Base-by-base conservation (phyloP, 23 tunicate species). In the Botrylloides violaceus region DNA sequence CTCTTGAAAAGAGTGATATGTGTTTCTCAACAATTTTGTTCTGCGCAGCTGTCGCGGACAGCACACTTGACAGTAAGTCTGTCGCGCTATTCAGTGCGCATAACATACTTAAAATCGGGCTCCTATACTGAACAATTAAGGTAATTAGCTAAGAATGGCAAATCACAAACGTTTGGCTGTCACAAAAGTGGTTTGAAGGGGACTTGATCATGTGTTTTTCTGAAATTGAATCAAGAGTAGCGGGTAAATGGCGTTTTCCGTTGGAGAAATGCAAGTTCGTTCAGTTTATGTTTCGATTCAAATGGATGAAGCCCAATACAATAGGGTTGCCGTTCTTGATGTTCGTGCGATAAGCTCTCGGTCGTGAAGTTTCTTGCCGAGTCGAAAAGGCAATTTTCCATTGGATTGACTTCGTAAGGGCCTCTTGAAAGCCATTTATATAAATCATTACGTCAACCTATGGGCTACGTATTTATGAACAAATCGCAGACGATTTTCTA, bases 11-110 rank as follows among this genome's bases (percentile, higher is more conserved):
- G 53, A 43, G 15, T 43, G 36, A 31, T 63, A 21, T 33, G 35
- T 63, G 70, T 63, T 33, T 27, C 35, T 27, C 35, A 27, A 33
- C 33, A 29, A 23, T 63, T 27, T 63, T 27, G 29, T 34, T 19
- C 35, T 21, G 70, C 70, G 33, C 70, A 63, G 70, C 70, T 63
- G 70, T 63, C 70, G 70, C 35, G 70, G 70, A 33, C 70, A 63
- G 18, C 18, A 34, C 35, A 63, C 70, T 63, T 28, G 33, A 6
- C 35, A 21, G 35, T 31, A 33, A 33, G 12, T 6, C 35, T 63
- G 35, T 25, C 34, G 70, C 33, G 29, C 70, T 63, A 19, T 28
- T 27, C 35, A 4, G 7, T 25, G 35, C 70, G 32, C 35, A 63
- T 31, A 63, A 33, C 70, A 33, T 28, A 63, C 70, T 63, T 31